Evolutionary conservation across 2,113 vertebrate species (phyloP).

Genomic region (Tautogolabrus adspersus): DNA sequence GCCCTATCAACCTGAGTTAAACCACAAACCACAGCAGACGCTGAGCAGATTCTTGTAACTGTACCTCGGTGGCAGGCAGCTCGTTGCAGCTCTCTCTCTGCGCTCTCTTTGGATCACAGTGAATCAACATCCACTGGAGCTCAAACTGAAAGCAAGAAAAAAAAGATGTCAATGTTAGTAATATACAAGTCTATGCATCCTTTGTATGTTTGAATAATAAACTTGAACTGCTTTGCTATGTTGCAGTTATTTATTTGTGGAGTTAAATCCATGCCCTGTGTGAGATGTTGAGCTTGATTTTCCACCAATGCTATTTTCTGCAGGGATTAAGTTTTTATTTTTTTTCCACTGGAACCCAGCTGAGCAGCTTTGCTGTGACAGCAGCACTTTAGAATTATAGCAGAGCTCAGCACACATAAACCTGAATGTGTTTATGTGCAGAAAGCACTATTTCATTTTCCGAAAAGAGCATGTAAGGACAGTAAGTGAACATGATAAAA

Average conservation of each 20-base stretch:
- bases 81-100: conserved; percentile 87
- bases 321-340: conserved; percentile 46
- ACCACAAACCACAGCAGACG: conserved; percentile 58
- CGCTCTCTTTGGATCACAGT: conserved; percentile 87
- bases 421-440: conserved; percentile 42
- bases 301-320: conserved; percentile 48
- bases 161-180: conserved; percentile 31
- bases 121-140: conserved; percentile 89
- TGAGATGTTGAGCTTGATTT: conserved; percentile 45
- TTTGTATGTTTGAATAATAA: neutral
- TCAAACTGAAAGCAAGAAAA: conserved; percentile 79
- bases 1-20: conserved; percentile 31
- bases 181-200: neutral
- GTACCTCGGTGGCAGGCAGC: conserved; percentile 85
- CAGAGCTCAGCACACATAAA: conserved; percentile 66
- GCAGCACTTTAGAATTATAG: conserved; percentile 68
- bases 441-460: conserved; percentile 29
- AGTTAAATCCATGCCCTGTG: conserved; percentile 11
- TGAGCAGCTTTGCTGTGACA: conserved; percentile 66
- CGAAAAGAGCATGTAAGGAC: conserved; percentile 16
- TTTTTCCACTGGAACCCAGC: conserved; percentile 53
- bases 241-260: conserved; percentile 8
- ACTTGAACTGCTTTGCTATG: neutral
- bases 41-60: conserved; percentile 56
- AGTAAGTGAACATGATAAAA: conserved; percentile 31